phyloP scores from a whole-genome alignment of 2,113 vertebrate species.

The Crypturellus undulatus region DNA sequence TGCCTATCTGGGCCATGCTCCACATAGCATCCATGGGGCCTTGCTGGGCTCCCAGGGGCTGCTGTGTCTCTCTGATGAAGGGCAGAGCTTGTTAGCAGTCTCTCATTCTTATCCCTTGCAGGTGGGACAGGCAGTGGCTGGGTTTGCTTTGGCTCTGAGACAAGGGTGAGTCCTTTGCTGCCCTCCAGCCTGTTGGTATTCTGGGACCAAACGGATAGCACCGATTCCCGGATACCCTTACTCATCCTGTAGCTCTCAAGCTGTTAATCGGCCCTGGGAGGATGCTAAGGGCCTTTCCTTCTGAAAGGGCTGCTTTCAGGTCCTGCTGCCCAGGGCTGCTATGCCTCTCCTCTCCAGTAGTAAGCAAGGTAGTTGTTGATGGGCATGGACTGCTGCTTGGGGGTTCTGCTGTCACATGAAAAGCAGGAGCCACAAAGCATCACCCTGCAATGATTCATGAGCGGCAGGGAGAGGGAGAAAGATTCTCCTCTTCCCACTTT shows the following conservation, averaged over 20 bases:
- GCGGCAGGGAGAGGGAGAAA: not conserved
- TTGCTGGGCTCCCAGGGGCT: not conserved
- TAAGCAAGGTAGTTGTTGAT: not conserved
- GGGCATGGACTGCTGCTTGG: fast-evolving
- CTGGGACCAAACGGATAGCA: not conserved
- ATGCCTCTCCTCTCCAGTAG: not conserved
- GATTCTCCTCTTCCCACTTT: fast-evolving
- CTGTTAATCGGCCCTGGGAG: not conserved
- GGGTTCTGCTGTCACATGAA: not conserved
- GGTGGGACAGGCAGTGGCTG: not conserved
- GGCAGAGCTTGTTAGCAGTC: constrained; percentile 29
- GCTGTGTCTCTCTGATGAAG: constrained; percentile 3
- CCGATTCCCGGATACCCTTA: not conserved
- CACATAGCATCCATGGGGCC: constrained; percentile 35
- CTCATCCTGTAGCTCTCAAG: not conserved
- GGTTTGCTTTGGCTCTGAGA: not conserved
- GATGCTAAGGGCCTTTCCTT: not conserved
- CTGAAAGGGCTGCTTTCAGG: not conserved
- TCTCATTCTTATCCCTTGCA: not conserved
- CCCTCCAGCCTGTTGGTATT: not conserved
- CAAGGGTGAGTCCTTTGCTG: not conserved
- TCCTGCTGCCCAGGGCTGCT: not conserved
- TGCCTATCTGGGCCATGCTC: constrained; percentile 41
- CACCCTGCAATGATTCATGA: not conserved
- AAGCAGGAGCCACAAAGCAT: not conserved